Conservation (phyloP, 2,113 vertebrate genomes). For the Carassius gibelio region DNA sequence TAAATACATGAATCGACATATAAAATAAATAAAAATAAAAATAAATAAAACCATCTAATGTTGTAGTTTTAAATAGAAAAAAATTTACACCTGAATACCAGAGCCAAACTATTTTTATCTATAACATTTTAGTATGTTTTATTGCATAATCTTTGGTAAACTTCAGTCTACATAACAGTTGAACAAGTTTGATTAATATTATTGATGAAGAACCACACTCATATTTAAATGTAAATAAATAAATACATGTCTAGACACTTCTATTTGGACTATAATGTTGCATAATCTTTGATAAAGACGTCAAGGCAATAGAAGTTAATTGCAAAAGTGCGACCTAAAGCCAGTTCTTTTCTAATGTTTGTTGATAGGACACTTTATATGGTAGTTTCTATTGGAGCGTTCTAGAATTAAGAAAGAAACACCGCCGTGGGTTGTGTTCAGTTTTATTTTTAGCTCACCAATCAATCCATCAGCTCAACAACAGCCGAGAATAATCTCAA, state of each 20-base stretch:
- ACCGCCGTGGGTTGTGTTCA: not conserved
- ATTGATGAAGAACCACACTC: not conserved
- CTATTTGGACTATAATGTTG: not conserved
- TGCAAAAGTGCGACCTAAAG: not conserved
- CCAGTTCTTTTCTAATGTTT: not conserved
- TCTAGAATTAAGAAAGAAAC: not conserved
- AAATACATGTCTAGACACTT: not conserved
- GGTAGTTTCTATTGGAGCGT: not conserved
- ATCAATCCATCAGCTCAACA: constrained; percentile 16
- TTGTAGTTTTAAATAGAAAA: too few species aligned
- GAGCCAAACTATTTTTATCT: too few species aligned
- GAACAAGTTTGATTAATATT: not conserved
- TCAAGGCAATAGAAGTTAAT: not conserved
- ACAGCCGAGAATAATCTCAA: constrained; percentile 7
- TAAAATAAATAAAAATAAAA: not conserved
- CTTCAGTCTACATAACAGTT: not conserved
- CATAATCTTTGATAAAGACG: not conserved
- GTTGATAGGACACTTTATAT: not conserved
- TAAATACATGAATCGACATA: not conserved
- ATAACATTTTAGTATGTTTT: not conserved
- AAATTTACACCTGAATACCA: not conserved
- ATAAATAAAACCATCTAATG: not conserved
- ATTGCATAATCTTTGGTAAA: too few species aligned
- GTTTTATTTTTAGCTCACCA: constrained; percentile 3
- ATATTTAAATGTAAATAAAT: not conserved